A percentile compares a stretch with the other conserved stretches of the same genome.
Conservation (phyloP, 92 coral and sea anemone species). For the Zoanthus solanderi region DNA sequence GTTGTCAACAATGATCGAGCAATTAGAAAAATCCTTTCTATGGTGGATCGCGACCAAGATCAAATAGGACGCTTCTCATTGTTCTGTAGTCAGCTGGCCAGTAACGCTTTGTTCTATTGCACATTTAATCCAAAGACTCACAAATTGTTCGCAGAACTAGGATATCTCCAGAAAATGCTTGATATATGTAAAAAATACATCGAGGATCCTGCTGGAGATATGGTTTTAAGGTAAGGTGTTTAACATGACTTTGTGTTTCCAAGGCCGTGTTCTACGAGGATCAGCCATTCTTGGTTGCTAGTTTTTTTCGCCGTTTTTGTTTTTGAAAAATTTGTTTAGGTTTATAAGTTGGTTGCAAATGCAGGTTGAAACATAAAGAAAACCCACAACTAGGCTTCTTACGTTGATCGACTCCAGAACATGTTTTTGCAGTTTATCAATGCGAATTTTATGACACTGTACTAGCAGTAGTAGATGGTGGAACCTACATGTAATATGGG, state of each 20-base stretch:
- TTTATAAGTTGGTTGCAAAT: too few relatives aligned
- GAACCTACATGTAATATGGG: too few relatives aligned
- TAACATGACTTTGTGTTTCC: background rate
- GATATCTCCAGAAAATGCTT: conserved; percentile 58
- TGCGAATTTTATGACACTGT: too few relatives aligned
- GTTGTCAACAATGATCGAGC: conserved; percentile 62
- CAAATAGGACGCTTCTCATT: conserved; percentile 54
- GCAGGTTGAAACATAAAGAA: too few relatives aligned
- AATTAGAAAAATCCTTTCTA: conserved; percentile 57
- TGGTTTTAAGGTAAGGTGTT: conserved; percentile 58
- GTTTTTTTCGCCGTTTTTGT: too few relatives aligned
- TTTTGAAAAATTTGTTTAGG: too few relatives aligned
- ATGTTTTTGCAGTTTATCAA: too few relatives aligned
- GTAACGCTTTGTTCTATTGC: conserved; percentile 65
- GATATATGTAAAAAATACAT: conserved; percentile 52
- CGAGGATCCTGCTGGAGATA: conserved; percentile 48
- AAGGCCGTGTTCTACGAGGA: background rate
- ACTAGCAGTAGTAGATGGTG: too few relatives aligned
- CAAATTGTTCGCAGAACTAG: conserved; percentile 49
- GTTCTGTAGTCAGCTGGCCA: conserved; percentile 71
- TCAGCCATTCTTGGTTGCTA: too few relatives aligned
- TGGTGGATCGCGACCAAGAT: conserved; percentile 57
- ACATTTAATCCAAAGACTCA: conserved; percentile 64
- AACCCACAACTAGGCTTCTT: too few relatives aligned
- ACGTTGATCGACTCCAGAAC: too few relatives aligned